phyloP scores from a whole-genome alignment of 1,140 invertebrate genomes.

The Onthophagus taurus region DNA sequence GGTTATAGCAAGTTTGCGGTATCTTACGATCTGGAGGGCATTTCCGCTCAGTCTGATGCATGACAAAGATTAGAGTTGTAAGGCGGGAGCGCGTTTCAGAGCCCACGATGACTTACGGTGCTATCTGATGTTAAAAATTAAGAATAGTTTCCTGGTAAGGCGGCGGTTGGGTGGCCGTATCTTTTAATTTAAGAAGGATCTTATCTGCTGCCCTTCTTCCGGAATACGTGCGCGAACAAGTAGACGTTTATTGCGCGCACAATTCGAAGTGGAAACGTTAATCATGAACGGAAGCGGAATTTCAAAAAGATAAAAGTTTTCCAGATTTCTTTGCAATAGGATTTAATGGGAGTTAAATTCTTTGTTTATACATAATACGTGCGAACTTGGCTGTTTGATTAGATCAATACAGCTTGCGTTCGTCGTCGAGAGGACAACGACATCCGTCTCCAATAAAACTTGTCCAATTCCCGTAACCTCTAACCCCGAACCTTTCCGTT shows the following conservation, averaged over 20 bases:
- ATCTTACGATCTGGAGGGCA: not conserved
- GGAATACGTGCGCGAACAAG: too few relatives aligned
- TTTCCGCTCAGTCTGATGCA: conserved; percentile 9
- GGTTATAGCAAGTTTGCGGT: not conserved
- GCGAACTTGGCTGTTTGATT: too few relatives aligned
- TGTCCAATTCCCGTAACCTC: not conserved
- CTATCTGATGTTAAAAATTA: conserved; percentile 11
- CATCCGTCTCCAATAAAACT: too few relatives aligned
- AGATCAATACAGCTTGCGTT: too few relatives aligned
- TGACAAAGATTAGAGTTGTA: conserved; percentile 3
- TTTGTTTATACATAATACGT: too few relatives aligned
- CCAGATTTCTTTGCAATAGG: too few relatives aligned
- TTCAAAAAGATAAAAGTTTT: too few relatives aligned
- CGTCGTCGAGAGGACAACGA: too few relatives aligned
- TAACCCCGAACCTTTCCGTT: not conserved
- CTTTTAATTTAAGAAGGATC: conserved; percentile 7
- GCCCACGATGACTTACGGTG: conserved; percentile 5
- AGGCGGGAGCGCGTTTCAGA: not conserved
- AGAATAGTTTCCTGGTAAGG: not conserved
- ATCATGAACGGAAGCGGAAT: too few relatives aligned
- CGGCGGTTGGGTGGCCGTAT: not conserved
- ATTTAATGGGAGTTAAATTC: too few relatives aligned
- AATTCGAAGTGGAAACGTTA: too few relatives aligned
- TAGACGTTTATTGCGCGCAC: conserved; percentile 1
- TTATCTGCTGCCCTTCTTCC: too few relatives aligned